phyloP scores from a whole-genome alignment of 2,113 vertebrate genomes.

The Crotalus horridus region DNA sequence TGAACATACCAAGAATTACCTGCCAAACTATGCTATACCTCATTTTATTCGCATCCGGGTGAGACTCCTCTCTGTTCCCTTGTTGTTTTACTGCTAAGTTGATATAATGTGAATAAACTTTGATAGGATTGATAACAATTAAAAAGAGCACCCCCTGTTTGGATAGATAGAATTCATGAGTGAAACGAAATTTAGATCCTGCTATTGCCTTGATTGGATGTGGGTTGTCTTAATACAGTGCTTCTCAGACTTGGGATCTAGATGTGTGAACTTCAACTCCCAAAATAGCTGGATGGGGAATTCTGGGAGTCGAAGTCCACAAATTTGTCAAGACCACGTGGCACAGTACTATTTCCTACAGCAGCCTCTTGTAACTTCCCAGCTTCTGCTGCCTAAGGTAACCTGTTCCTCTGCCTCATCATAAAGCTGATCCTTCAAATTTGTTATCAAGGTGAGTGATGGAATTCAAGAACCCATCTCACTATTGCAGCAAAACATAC shows the following conservation, averaged over 20 bases:
- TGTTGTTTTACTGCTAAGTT: background rate
- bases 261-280: background rate
- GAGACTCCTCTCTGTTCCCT: background rate
- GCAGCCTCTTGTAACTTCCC: background rate
- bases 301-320: background rate
- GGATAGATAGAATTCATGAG: background rate
- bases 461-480: background rate
- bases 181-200: background rate
- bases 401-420: background rate
- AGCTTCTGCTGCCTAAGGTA: background rate
- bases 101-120: background rate
- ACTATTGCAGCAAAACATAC: background rate
- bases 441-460: background rate
- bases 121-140: background rate
- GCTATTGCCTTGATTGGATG: background rate
- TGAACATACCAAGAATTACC: constrained; percentile 55
- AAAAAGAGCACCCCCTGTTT: background rate
- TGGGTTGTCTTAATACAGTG: background rate
- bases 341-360: background rate
- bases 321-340: background rate
- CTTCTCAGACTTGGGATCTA: background rate
- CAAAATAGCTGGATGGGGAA: background rate
- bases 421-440: background rate
- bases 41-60: constrained; percentile 85
- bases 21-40: constrained; percentile 82